A percentile compares a stretch with the other conserved stretches of the same genome.
Evolutionary conservation across 1,140 invertebrate genomes (phyloP).

Genomic region (Drosophila trapezifrons): DNA sequence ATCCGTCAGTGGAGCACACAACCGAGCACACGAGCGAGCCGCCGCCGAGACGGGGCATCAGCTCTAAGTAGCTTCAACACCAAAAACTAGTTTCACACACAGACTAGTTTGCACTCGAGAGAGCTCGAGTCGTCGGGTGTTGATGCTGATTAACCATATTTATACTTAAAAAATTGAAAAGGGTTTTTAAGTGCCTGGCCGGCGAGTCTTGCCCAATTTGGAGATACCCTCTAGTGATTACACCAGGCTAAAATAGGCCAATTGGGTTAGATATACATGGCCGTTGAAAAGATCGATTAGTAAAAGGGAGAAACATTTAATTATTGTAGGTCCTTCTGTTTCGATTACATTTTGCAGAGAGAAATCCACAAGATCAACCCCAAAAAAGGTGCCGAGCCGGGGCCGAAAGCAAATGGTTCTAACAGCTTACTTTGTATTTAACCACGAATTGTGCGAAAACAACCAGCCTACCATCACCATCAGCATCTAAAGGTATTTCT

Average conservation of each 20-base stretch:
- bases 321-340: slow-evolving; percentile 1
- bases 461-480: slow-evolving; percentile 52
- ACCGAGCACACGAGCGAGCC: slow-evolving; percentile 19
- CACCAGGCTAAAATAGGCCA: slow-evolving; percentile 21
- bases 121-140: slow-evolving; percentile 32
- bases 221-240: slow-evolving; percentile 38
- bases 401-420: slow-evolving; percentile 42
- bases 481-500: slow-evolving; percentile 54
- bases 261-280: slow-evolving; percentile 3
- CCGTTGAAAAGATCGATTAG: slow-evolving; percentile 16
- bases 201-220: slow-evolving; percentile 34
- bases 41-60: slow-evolving; percentile 15
- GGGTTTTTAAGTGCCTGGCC: slow-evolving; percentile 39
- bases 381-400: slow-evolving; percentile 4
- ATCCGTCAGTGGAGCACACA: slow-evolving; percentile 40
- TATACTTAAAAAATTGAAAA: slow-evolving; percentile 53
- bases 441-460: slow-evolving; percentile 52
- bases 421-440: slow-evolving; percentile 52
- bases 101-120: slow-evolving; percentile 49
- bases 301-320: slow-evolving; percentile 3
- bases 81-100: slow-evolving; percentile 49
- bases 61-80: slow-evolving; percentile 45
- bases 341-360: slow-evolving; percentile 5
- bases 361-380: slow-evolving; percentile 6
- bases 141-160: slow-evolving; percentile 52